Base-by-base conservation (phyloP, 1,140 invertebrate species). In the Cydia pomonella region DNA sequence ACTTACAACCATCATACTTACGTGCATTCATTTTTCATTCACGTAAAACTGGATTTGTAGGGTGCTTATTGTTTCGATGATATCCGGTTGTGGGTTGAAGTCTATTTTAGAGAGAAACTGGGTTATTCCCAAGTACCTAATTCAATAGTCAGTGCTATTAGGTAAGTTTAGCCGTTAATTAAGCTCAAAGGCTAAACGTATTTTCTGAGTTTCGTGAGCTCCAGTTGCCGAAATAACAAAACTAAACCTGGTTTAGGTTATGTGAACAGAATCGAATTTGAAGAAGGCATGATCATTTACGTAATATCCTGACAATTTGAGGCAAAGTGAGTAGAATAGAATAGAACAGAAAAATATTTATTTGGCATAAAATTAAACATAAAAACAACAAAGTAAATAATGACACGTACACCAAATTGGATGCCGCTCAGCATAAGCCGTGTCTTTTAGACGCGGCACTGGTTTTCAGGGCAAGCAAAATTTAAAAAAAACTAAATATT, bases 121-220 rank as follows among this genome's bases (percentile, higher is more conserved):
- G 29, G 16, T 41, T 33, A 69, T 16, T 16, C 16, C 63, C 25
- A 33, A 33, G 63, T 33, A n/a, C n/a, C n/a, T n/a, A 33, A 66
- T 66, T 18, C 4, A 13, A 66, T 66, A 66, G 29, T 41, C 47
- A 50, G 16, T 50, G 47, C 47, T 33, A 10, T 33, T 33, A 33
- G 9, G 64, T 33, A 69, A 21, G 16, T 69, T n/a, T 10, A 69
- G 21, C 64, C 64, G 64, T 69, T 69, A 69, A 33, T 69, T 69
- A 41, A 38, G 64, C 18, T 38, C 16, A 69, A 69, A 69, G 64
- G 64, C 29, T 69, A 33, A n/a, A 66, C 25, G 25, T 66, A 59
- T 59, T 23, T 59, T n/a, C 18, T 23, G n/a, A 59, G 53, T 23
- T 59, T 59, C 53, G 18, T 59, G 53, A 18, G 53, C 53, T 23